phyloP scores from a whole-genome alignment of 2,113 vertebrate genomes.

The Leptosomus discolor region DNA sequence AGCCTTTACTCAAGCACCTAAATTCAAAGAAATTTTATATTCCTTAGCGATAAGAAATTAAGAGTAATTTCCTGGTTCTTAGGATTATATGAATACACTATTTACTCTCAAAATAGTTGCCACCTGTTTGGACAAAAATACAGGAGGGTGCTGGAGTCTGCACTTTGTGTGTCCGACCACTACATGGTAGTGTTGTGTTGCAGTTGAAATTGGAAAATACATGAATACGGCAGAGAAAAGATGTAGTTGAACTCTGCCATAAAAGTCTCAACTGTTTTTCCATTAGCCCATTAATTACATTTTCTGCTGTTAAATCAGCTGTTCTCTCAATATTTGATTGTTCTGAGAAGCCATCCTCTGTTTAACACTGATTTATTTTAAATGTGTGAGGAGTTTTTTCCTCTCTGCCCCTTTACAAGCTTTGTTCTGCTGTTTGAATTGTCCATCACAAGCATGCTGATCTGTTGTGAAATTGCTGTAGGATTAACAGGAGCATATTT shows the following conservation, averaged over 20 bases:
- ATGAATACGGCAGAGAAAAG: neutral
- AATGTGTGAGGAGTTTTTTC: neutral
- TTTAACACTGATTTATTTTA: neutral
- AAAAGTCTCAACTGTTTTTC: neutral
- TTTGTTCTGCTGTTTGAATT: neutral
- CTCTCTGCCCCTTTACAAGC: neutral
- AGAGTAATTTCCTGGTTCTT: neutral
- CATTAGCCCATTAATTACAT: neutral
- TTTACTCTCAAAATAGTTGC: neutral
- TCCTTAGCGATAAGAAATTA: neutral
- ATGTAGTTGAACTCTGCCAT: neutral
- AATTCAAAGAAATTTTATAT: neutral
- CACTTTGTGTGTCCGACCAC: slow-evolving; percentile 40
- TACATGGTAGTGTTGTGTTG: slow-evolving; percentile 31
- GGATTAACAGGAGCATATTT: neutral
- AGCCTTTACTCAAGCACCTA: neutral
- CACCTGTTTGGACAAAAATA: neutral
- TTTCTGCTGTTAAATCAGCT: neutral
- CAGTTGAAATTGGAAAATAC: neutral
- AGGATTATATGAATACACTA: neutral
- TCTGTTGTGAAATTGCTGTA: neutral
- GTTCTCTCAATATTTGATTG: neutral
- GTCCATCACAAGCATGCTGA: neutral
- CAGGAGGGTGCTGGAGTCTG: neutral
- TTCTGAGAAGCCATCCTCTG: neutral